Evolutionary conservation across 2,888 invertebrate species (phyloP).

Genomic region (Hipparchia semele): DNA sequence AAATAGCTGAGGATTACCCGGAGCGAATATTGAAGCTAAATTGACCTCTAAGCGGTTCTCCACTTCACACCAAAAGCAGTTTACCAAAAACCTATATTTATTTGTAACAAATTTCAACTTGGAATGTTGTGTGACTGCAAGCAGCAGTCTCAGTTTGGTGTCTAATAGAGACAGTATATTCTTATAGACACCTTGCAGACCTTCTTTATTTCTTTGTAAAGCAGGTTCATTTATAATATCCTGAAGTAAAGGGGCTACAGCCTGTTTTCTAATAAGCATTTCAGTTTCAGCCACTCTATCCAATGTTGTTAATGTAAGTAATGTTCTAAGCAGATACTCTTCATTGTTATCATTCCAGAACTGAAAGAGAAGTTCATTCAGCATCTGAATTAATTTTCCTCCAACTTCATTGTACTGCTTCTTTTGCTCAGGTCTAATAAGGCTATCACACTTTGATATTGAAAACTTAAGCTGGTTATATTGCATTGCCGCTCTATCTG

Average conservation of each 20-base stretch:
- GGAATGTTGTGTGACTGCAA: constrained; percentile 79
- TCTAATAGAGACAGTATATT: constrained; percentile 89
- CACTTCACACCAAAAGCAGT: constrained; percentile 94
- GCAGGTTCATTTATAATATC: constrained; percentile 87
- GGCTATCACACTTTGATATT: constrained; percentile 83
- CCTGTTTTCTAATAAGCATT: constrained; percentile 85
- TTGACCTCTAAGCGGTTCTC: constrained; percentile 92
- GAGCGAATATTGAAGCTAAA: constrained; percentile 93
- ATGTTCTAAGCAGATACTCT: constrained; percentile 82
- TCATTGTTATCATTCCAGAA: constrained; percentile 81
- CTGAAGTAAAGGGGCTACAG: constrained; percentile 86
- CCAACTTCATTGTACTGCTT: constrained; percentile 63
- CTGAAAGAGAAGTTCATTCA: constrained; percentile 76
- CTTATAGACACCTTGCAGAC: constrained; percentile 87
- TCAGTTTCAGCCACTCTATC: constrained; percentile 88
- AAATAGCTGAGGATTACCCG: constrained; percentile 95
- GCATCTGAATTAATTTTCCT: constrained; percentile 59
- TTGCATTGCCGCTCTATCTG: constrained; percentile 89
- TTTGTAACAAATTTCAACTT: constrained; percentile 68
- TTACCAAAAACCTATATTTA: constrained; percentile 84
- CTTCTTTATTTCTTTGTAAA: constrained; percentile 84
- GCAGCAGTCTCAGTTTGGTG: constrained; percentile 83
- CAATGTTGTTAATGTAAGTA: constrained; percentile 85
- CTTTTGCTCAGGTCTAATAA: constrained; percentile 76
- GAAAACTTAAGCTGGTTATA: constrained; percentile 88